A percentile compares a stretch with the other conserved stretches of the same genome.
Conservation (phyloP, 2,797 vertebrate genomes). For the Channa striata region DNA sequence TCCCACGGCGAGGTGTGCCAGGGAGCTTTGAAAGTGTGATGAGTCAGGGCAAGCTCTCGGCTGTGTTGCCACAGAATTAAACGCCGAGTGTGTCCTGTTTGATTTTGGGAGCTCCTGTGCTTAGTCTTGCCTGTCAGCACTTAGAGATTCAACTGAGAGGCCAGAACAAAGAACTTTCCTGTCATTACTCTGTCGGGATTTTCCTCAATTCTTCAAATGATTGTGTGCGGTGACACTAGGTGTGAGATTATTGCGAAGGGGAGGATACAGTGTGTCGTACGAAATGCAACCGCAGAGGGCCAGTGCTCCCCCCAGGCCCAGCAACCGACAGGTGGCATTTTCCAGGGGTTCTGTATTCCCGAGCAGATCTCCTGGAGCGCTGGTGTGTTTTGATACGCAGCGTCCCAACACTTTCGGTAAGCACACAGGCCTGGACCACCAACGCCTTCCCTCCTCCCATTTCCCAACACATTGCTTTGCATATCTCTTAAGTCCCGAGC, state of each 20-base stretch:
- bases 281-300: constrained; percentile 26
- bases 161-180: constrained; percentile 70
- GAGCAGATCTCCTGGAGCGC: constrained; percentile 64
- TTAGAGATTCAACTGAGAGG: constrained; percentile 68
- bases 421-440: constrained; percentile 83
- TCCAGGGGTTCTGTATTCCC: constrained; percentile 70
- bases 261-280: constrained; percentile 21
- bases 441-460: constrained; percentile 69
- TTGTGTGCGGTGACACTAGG: constrained; percentile 68
- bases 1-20: constrained; percentile 82
- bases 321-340: constrained; percentile 71
- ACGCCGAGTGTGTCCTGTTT: constrained; percentile 75
- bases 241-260: constrained; percentile 53
- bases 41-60: constrained; percentile 78
- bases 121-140: constrained; percentile 81
- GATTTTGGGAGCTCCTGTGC: constrained; percentile 77
- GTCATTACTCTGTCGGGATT: constrained; percentile 67
- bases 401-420: constrained; percentile 74
- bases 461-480: constrained; percentile 59
- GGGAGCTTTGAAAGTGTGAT: constrained; percentile 73
- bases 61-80: constrained; percentile 72
- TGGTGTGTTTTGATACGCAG: constrained; percentile 66
- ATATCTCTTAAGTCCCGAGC: constrained; percentile 63
- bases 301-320: constrained; percentile 64
- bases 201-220: constrained; percentile 55